Conservation (phyloP, 2,797 vertebrate genomes). For the Peromyscus melanophrys region DNA sequence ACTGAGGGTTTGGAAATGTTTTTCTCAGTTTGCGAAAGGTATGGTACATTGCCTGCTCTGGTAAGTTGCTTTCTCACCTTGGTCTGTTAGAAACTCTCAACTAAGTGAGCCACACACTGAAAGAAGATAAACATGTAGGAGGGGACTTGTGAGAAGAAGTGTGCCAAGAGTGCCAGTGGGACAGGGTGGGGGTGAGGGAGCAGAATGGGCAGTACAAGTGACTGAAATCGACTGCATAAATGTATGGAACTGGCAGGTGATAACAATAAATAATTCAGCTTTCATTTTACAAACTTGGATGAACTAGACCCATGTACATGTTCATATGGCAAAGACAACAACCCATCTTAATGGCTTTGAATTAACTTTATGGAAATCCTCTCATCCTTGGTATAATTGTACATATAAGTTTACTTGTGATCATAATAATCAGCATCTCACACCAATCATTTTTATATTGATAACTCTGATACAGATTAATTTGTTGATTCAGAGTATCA, state of each 20-base stretch:
- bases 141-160: not conserved
- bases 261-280: not conserved
- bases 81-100: not conserved
- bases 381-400: not conserved
- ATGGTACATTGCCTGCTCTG: not conserved
- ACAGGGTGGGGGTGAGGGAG: not conserved
- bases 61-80: not conserved
- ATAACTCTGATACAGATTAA: not conserved
- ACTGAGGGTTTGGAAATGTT: not conserved
- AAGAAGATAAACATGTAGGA: not conserved
- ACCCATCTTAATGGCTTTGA: not conserved
- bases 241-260: too few relatives aligned
- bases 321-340: not conserved
- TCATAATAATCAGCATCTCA: not conserved
- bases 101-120: not conserved
- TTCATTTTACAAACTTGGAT: too few relatives aligned
- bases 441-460: not conserved
- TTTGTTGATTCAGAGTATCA: not conserved
- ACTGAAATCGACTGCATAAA: not conserved
- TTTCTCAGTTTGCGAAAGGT: not conserved
- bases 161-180: not conserved
- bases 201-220: too few relatives aligned
- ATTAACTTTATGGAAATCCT: not conserved
- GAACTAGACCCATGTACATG: not conserved
- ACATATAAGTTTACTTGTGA: not conserved